A percentile compares a stretch with the other conserved stretches of the same genome.
These are phyloP conservation scores for Stigmatopora argus DNA, from an alignment of 2,113 vertebrate genomes.

Conservation along the genomic window DNA sequence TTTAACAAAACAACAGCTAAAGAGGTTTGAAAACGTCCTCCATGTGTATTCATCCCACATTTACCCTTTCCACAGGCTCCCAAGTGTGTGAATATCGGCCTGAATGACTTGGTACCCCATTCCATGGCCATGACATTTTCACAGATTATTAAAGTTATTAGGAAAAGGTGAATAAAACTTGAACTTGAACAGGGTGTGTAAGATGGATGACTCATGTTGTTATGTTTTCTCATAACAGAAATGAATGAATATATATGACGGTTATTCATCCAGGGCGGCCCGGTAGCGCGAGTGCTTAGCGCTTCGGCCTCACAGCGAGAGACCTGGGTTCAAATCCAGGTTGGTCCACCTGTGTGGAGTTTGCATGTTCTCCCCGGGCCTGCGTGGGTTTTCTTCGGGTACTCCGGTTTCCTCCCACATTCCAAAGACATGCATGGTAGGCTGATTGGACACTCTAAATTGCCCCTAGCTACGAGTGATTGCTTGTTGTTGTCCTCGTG, in stretches of 20 bases:
- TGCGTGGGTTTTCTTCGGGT: too few species aligned
- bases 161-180: background rate
- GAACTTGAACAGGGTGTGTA: background rate
- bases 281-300: too few species aligned
- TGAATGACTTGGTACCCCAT: background rate
- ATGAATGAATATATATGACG: background rate
- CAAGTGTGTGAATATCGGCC: background rate
- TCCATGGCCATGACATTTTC: background rate
- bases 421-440: too few species aligned
- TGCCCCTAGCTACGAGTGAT: too few species aligned
- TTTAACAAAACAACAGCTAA: background rate
- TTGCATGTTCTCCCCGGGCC: too few species aligned
- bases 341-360: too few species aligned
- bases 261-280: background rate
- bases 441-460: too few species aligned
- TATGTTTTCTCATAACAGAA: background rate
- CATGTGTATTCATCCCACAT: background rate
- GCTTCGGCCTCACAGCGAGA: too few species aligned
- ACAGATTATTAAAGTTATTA: background rate
- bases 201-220: background rate
- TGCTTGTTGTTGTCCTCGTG: too few species aligned
- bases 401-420: too few species aligned
- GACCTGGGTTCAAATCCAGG: too few species aligned
- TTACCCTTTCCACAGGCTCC: background rate
- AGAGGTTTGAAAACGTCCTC: background rate